Evolutionary conservation across 2,797 vertebrate genomes (phyloP), one percentile per base, ranked within the genome.

Genomic region (Sitta carolinensis): DNA sequence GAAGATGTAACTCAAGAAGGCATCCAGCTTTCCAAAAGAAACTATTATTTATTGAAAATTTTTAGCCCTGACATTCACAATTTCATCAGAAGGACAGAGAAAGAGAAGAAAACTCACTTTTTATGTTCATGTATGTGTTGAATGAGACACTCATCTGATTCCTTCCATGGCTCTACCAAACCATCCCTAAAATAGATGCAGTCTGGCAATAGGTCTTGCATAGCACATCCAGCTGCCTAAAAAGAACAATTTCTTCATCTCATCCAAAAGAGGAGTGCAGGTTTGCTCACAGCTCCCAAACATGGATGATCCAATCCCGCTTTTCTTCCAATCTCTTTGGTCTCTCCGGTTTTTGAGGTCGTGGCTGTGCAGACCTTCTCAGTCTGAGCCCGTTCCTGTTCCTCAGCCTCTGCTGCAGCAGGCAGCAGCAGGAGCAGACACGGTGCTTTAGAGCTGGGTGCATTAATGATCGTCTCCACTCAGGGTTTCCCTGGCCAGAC

Each of bases 41-140:
- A 22, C 8, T 51, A 5, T 15, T 29, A 75, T 36, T 36, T 36
- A 36, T 36, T 36, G 36, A 69, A 45, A 76, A 32, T n/a, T 54
- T 34, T 42, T n/a, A 62, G 5, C 5, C 21, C 29, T 70, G 73
- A 16, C 17, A 36, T 32, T 45, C 15, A 4, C 18, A 25, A 32
- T 9, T 59, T 1, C 30, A 57, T 22, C 32, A 82, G 87, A 74
- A 0, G 7, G n/a, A 16, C 2, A n/a, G 19, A 70, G 25, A 34
- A 91, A 36, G 8, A 18, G 19, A 72, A 50, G 27, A 85, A 80
- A 54, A 21, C 5, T 85, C 61, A 18, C 14, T 47, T 80, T 82
- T 70, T 50, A 45, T 32, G 10, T 29, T 51, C 1, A 1, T 34
- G 13, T 12, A 27, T 0, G 0, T 34, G 18, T 27, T 43, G 47